These are phyloP conservation scores for Phrynosoma platyrhinos DNA, from an alignment of 2,113 vertebrate species.

Conservation along the genomic window DNA sequence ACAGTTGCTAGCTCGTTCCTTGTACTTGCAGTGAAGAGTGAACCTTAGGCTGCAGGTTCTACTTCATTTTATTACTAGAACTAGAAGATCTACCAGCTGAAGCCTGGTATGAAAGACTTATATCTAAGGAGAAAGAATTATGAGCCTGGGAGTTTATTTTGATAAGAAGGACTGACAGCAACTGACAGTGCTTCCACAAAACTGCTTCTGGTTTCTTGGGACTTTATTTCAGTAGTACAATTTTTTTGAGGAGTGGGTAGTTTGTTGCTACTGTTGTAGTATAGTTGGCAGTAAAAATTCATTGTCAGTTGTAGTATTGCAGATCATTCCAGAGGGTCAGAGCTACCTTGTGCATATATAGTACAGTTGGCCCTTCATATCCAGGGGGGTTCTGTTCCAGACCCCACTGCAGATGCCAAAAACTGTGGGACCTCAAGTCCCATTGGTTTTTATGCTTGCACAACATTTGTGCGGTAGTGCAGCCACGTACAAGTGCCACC, in stretches of 20 bases:
- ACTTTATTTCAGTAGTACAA: neutral
- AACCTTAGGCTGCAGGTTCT: too few species aligned
- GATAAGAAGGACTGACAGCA: neutral
- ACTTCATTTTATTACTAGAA: too few species aligned
- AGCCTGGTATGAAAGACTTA: neutral
- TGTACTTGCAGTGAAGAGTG: too few species aligned
- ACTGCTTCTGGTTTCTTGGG: neutral
- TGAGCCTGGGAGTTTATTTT: neutral
- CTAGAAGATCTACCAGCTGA: neutral
- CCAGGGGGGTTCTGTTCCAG: too few species aligned
- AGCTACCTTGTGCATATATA: neutral
- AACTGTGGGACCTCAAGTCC: too few species aligned
- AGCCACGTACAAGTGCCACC: too few species aligned
- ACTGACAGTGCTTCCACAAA: neutral
- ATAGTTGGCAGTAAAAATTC: neutral
- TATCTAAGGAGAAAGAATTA: neutral
- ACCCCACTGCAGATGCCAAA: too few species aligned
- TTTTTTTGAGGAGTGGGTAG: neutral
- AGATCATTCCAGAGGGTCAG: too few species aligned
- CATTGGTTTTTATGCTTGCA: too few species aligned
- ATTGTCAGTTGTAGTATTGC: too few species aligned
- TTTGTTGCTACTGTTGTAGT: neutral
- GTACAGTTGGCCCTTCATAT: too few species aligned
- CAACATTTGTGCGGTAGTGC: too few species aligned
- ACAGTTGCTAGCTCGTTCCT: neutral